These are phyloP conservation scores for Microcebus ravelobensis DNA, from an alignment of 2,113 vertebrate species.

Conservation along the genomic window DNA sequence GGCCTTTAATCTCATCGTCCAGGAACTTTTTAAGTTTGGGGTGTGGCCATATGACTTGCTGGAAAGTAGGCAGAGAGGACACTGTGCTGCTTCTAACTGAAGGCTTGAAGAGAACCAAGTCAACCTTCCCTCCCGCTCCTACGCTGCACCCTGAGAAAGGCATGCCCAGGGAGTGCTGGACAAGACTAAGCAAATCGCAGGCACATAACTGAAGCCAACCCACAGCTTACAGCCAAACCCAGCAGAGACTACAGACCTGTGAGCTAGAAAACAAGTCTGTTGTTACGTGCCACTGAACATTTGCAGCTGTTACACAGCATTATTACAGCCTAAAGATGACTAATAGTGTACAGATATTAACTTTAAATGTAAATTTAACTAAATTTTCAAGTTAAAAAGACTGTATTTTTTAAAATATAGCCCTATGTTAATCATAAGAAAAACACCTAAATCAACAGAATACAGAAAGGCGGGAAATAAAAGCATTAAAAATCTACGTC, in stretches of 20 bases:
- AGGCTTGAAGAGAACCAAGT: neutral
- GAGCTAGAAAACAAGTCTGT: neutral
- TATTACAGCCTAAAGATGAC: neutral
- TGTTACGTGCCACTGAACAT: neutral
- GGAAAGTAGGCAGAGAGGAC: neutral
- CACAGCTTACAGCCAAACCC: neutral
- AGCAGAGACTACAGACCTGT: neutral
- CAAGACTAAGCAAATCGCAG: neutral
- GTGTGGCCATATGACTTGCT: neutral
- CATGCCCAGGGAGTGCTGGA: neutral
- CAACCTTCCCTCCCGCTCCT: neutral
- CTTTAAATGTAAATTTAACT: neutral
- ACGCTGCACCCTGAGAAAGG: neutral
- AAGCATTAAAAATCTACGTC: neutral
- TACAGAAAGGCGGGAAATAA: neutral
- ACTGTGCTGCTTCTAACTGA: neutral
- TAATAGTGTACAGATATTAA: neutral
- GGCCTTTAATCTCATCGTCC: neutral
- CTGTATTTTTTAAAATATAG: neutral
- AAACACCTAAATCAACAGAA: neutral
- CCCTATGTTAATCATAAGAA: neutral
- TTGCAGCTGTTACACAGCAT: neutral
- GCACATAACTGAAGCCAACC: neutral
- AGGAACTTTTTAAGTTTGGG: neutral
- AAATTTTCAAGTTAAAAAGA: neutral